A percentile compares a stretch with the other conserved stretches of the same genome.
phyloP scores from a whole-genome alignment of 2,797 vertebrate genomes.

The Ispidina lecontei region DNA sequence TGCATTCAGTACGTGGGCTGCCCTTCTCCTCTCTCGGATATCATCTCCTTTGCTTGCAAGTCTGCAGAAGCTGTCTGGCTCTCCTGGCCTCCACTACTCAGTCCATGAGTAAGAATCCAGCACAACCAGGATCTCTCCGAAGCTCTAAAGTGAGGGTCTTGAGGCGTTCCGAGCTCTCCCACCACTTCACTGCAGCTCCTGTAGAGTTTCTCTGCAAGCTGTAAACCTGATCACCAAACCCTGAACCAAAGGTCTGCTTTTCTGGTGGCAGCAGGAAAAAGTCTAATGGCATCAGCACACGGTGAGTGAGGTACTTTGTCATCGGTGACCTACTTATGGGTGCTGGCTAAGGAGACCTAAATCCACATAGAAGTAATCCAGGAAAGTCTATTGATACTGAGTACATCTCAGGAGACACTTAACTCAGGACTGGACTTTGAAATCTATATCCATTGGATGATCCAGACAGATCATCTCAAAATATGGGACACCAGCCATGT shows the following conservation, averaged over 20 bases:
- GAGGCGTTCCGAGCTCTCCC: background rate
- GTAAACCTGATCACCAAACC: background rate
- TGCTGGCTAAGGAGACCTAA: background rate
- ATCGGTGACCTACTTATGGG: rapidly evolving
- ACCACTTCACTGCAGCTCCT: background rate
- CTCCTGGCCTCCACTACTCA: background rate
- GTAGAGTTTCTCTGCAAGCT: background rate
- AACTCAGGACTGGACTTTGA: background rate
- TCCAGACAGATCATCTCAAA: background rate
- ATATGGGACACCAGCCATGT: rapidly evolving
- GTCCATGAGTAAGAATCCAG: background rate
- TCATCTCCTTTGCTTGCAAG: background rate
- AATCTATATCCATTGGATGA: background rate
- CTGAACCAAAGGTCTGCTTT: background rate
- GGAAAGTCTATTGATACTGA: background rate
- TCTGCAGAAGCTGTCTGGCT: background rate
- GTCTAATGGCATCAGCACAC: background rate
- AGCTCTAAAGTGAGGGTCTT: background rate
- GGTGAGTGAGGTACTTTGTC: background rate
- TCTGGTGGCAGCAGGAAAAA: background rate
- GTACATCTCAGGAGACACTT: background rate
- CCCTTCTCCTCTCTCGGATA: background rate
- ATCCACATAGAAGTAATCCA: background rate
- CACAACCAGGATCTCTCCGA: rapidly evolving
- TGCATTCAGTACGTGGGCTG: background rate